Evolutionary conservation across 2,888 invertebrate species (phyloP).

Genomic region (Coenonympha arcania): DNA sequence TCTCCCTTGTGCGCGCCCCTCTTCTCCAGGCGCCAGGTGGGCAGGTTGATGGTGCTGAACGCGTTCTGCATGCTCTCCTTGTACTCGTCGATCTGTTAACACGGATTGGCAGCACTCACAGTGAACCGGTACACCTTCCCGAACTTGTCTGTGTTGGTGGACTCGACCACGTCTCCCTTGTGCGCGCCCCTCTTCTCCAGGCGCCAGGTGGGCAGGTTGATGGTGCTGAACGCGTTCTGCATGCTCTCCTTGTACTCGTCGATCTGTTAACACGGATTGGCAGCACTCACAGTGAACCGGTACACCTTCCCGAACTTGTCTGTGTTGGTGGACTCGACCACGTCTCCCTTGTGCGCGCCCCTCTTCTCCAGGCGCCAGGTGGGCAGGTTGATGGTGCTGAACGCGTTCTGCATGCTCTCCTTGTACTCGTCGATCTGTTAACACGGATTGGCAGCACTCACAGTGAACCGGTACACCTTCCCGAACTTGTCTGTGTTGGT

Average conservation of each 20-base stretch:
- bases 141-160: conserved; percentile 58
- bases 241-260: conserved; percentile 79
- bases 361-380: conserved; percentile 31
- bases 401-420: conserved; percentile 77
- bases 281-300: conserved; percentile 81
- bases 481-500: conserved; percentile 68
- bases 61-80: conserved; percentile 78
- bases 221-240: conserved; percentile 73
- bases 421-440: conserved; percentile 75
- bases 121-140: conserved; percentile 86
- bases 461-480: conserved; percentile 85
- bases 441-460: no score
- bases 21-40: not conserved
- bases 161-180: conserved; percentile 76
- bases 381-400: conserved; percentile 41
- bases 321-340: conserved; percentile 56
- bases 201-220: not conserved
- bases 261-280: conserved; percentile 53
- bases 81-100: conserved; percentile 72
- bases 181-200: conserved; percentile 67
- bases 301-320: conserved; percentile 82
- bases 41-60: conserved; percentile 48
- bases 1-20: conserved; percentile 78
- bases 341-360: conserved; percentile 78
- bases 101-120: no score